A percentile compares a stretch with the other conserved stretches of the same genome.
Evolutionary conservation across 2,888 invertebrate species (phyloP).

Genomic region (Eugnorisma glareosa): DNA sequence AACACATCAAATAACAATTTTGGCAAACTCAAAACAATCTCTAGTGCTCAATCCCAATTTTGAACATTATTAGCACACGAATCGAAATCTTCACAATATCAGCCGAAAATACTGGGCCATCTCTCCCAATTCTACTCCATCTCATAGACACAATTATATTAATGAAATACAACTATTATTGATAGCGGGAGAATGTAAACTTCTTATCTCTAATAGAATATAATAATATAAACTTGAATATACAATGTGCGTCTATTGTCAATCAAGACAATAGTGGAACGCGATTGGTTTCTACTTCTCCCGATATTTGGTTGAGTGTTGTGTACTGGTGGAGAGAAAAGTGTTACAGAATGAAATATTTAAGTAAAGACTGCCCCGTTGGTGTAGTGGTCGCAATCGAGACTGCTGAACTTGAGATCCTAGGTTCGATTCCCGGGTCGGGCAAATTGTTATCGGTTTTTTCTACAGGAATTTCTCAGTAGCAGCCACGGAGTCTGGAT

Average conservation of each 20-base stretch:
- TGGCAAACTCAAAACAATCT: not conserved
- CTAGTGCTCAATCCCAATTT: not conserved
- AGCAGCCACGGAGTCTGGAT: too few species aligned
- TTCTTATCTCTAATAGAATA: conserved; percentile 52
- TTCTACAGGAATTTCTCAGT: too few species aligned
- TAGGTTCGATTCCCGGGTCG: too few species aligned
- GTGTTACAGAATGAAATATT: conserved; percentile 2
- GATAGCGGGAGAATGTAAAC: conserved; percentile 13
- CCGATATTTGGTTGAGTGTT: conserved; percentile 37
- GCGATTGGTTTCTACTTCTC: conserved; percentile 12
- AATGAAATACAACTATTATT: conserved; percentile 24
- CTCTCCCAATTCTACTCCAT: not conserved
- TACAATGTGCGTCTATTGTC: conserved; percentile 52
- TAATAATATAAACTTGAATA: conserved; percentile 43
- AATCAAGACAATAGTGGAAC: conserved; percentile 53
- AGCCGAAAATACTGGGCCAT: not conserved
- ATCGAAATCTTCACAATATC: not conserved
- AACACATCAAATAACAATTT: not conserved
- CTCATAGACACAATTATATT: not conserved
- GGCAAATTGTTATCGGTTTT: too few species aligned
- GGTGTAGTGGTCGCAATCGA: too few species aligned
- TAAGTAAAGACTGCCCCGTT: not conserved
- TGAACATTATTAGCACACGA: not conserved
- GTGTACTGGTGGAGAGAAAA: conserved; percentile 37
- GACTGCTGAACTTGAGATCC: too few species aligned